Conservation (phyloP, 2,888 invertebrate species). For the Prosopocoilus inquinatus region DNA sequence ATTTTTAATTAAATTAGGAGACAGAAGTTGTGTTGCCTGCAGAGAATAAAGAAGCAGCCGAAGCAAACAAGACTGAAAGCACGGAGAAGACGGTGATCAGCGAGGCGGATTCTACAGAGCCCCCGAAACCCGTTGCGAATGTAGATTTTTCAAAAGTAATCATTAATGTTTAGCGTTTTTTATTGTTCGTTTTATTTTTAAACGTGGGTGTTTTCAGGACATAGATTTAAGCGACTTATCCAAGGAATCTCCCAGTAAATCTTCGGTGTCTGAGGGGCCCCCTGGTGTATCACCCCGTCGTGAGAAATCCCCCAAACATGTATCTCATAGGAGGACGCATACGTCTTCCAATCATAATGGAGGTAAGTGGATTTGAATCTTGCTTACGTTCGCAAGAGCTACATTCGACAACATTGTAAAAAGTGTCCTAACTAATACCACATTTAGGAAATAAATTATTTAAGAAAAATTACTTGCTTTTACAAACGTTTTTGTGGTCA, state of each 20-base stretch:
- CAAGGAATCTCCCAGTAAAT: constrained; percentile 18
- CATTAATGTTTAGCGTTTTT: constrained; percentile 7
- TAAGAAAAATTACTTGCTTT: too few species aligned
- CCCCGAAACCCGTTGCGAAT: constrained; percentile 31
- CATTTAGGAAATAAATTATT: not conserved
- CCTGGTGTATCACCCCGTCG: constrained; percentile 45
- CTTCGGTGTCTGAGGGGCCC: constrained; percentile 38
- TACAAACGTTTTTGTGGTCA: too few species aligned
- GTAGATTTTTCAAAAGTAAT: constrained; percentile 16
- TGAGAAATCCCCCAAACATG: constrained; percentile 35
- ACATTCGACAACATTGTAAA: not conserved
- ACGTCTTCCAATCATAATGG: constrained; percentile 6
- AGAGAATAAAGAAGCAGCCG: constrained; percentile 27
- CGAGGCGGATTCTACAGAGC: constrained; percentile 51
- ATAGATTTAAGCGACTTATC: constrained; percentile 17
- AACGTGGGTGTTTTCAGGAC: constrained; percentile 17
- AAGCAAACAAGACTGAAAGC: constrained; percentile 21
- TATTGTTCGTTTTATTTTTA: not conserved
- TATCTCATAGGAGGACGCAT: constrained; percentile 5
- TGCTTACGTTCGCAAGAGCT: not conserved
- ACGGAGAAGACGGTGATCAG: constrained; percentile 48
- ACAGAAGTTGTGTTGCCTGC: constrained; percentile 5
- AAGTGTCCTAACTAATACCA: not conserved
- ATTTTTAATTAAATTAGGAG: constrained; percentile 2
- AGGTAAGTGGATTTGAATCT: not conserved